These are phyloP conservation scores for Petrophora chlorosata DNA, from an alignment of 2,888 invertebrate species.

Conservation along the genomic window DNA sequence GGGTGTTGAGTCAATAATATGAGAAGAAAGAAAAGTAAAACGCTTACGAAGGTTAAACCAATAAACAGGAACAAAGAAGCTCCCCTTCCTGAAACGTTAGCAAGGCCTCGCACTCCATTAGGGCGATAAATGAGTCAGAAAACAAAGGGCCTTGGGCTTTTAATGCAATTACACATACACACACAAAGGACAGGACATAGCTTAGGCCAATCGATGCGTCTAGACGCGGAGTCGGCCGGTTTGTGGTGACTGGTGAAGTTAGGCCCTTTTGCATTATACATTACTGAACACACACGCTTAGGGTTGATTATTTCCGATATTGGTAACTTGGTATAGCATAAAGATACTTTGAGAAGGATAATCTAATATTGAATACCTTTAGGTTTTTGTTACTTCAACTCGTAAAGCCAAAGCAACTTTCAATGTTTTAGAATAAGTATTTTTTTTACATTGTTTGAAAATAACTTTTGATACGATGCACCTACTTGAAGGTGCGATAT, in stretches of 20 bases:
- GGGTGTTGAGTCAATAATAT: too few species aligned
- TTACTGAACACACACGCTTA: conserved; percentile 21
- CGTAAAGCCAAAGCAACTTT: too few species aligned
- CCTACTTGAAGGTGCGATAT: too few species aligned
- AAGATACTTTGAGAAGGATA: too few species aligned
- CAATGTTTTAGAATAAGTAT: too few species aligned
- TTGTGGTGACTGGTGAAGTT: conserved; percentile 25
- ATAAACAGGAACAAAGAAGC: conserved; percentile 11
- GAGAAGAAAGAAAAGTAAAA: background rate
- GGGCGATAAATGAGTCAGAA: conserved; percentile 41
- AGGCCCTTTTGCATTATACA: conserved; percentile 45
- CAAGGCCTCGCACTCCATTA: conserved; percentile 20
- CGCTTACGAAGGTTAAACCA: background rate
- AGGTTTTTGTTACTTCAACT: too few species aligned
- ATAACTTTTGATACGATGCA: too few species aligned
- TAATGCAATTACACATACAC: conserved; percentile 57
- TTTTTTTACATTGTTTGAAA: too few species aligned
- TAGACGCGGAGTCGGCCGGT: conserved; percentile 60
- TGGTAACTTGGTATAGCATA: background rate
- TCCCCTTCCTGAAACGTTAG: conserved; percentile 5
- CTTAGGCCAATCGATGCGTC: conserved; percentile 74
- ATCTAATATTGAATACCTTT: too few species aligned
- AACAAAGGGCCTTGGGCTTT: conserved; percentile 42
- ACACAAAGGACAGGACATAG: conserved; percentile 55
- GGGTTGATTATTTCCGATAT: background rate